phyloP scores from a whole-genome alignment of 2,888 invertebrate genomes.

The Muschampia plurimacula region DNA sequence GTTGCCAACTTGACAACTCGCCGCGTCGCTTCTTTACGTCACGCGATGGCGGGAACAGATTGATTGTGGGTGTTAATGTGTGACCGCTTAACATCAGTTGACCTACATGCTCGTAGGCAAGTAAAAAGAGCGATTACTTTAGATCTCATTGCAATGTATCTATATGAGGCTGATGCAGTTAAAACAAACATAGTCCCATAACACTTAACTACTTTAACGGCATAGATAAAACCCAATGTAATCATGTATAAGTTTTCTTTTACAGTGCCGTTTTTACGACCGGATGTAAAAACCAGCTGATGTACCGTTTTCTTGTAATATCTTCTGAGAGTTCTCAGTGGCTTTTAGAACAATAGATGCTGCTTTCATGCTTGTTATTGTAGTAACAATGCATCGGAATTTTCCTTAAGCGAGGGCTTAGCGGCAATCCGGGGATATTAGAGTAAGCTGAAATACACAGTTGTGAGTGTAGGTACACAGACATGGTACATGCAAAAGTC shows the following conservation, averaged over 20 bases:
- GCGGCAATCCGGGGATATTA: constrained; percentile 29
- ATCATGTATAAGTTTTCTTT: not conserved
- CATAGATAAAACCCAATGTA: not conserved
- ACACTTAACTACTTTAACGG: not conserved
- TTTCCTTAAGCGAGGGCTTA: constrained; percentile 33
- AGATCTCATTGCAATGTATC: no score
- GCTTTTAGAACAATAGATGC: constrained; percentile 30
- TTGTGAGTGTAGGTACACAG: no score
- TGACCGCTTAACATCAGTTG: no score
- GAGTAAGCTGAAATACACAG: constrained; percentile 18
- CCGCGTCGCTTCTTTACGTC: no score
- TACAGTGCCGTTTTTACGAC: constrained; percentile 4
- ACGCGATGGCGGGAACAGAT: no score
- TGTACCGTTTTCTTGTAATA: constrained; percentile 6
- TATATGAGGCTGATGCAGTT: no score
- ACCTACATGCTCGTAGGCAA: no score
- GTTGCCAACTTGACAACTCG: no score
- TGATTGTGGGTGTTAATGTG: no score
- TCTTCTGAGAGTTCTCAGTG: constrained; percentile 10
- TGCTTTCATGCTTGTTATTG: constrained; percentile 34
- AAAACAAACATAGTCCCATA: no score
- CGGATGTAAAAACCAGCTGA: constrained; percentile 9
- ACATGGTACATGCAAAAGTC: not conserved
- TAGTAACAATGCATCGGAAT: constrained; percentile 30
- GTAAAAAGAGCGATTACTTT: no score